phyloP scores from a whole-genome alignment of 2,797 vertebrate genomes.

The Crypturellus tataupa region DNA sequence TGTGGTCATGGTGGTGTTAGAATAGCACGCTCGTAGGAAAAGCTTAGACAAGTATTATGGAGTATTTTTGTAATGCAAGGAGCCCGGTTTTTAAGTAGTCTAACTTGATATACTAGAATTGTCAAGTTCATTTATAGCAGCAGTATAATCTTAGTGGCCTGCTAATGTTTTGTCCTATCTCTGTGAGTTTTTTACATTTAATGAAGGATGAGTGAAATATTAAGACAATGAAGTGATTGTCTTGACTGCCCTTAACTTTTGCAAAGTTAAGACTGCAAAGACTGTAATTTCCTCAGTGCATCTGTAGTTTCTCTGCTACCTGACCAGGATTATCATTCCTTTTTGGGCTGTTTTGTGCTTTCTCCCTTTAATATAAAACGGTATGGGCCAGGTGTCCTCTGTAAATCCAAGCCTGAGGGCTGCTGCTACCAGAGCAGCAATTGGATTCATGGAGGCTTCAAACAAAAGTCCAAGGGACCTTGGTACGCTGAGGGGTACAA shows the following conservation, averaged over 20 bases:
- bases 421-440: not conserved
- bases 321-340: not conserved
- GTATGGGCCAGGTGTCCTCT: fast-evolving
- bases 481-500: not conserved
- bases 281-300: not conserved
- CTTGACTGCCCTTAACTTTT: not conserved
- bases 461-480: not conserved
- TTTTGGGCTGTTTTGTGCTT: not conserved
- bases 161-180: not conserved
- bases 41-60: not conserved
- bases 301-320: not conserved
- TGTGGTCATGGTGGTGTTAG: not conserved
- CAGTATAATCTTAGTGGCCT: not conserved
- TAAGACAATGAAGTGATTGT: not conserved
- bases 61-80: not conserved
- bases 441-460: not conserved
- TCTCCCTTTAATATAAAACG: not conserved
- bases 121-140: not conserved
- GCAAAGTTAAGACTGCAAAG: not conserved
- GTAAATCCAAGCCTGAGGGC: not conserved
- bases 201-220: not conserved
- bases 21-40: not conserved
- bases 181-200: not conserved
- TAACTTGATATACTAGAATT: not conserved
- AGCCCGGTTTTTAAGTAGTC: not conserved